Conservation (phyloP, 2,797 vertebrate genomes). For the Picus viridis region DNA sequence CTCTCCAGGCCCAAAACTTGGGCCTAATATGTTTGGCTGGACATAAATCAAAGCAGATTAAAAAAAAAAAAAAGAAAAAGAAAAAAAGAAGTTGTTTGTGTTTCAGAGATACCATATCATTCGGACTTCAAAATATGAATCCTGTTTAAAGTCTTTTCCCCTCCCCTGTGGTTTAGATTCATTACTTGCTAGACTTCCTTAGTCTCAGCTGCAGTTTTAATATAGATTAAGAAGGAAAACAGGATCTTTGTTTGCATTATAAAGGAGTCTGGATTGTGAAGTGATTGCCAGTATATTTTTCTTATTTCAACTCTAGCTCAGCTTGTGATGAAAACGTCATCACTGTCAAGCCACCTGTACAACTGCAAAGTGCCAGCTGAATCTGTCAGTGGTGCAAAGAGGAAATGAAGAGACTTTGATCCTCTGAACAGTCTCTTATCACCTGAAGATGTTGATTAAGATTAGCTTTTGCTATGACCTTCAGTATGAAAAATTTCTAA, state of each 20-base stretch:
- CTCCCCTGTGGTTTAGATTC: conserved; percentile 51
- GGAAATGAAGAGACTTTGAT: conserved; percentile 52
- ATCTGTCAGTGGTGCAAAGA: conserved; percentile 1
- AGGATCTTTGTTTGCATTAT: conserved; percentile 53
- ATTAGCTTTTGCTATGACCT: conserved; percentile 35
- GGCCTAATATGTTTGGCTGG: not conserved
- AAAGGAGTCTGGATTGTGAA: conserved; percentile 46
- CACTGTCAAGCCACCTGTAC: conserved; percentile 13
- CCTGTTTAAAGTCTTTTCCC: conserved; percentile 57
- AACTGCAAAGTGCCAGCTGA: conserved; percentile 6
- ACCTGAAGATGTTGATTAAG: conserved; percentile 34
- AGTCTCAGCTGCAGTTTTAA: conserved; percentile 32
- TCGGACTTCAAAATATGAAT: conserved; percentile 49
- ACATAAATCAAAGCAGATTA: conserved; percentile 40
- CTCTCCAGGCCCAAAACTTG: not conserved
- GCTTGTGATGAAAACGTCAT: conserved; percentile 22
- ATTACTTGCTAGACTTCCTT: conserved; percentile 57
- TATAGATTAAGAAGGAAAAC: conserved; percentile 54
- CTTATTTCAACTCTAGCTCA: conserved; percentile 14
- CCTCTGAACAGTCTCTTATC: not conserved
- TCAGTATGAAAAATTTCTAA: not conserved
- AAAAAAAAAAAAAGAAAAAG: not conserved
- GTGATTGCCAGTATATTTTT: conserved; percentile 47
- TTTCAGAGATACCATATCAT: conserved; percentile 41
- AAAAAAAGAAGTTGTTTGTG: not conserved